Base-by-base conservation (phyloP, 1,140 invertebrate species). In the Musca vetustissima region DNA sequence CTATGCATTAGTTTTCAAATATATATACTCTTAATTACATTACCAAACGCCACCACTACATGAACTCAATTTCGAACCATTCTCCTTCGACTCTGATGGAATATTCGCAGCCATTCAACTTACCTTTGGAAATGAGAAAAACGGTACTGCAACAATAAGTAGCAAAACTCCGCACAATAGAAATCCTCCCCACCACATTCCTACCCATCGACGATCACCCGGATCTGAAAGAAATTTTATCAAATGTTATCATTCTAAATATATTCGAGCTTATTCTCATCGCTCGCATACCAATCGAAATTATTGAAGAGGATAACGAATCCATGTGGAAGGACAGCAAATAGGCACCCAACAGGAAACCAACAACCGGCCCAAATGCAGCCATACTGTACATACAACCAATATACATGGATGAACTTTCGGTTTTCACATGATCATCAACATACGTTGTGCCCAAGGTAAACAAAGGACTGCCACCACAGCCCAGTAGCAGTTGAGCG, bases 111-210 rank as follows among this genome's bases (percentile, higher is more conserved):
- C n/a, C 14, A 57, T 15, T 50, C 11, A 1, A 50, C 14, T 61
- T 69, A 73, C 90, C 85, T 96, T 95, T n/a, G 94, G 94, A 83
- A 95, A 96, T 69, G 91, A 91, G 79, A 94, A 93, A 83, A 97
- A 93, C 4, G 94, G 93, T 66, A 96, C 88, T 1, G 93, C 91
- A 15, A 95, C 91, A 22, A 96, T 77, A 36, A 96, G 88, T 1
- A 95, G 86, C 0, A 95, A 84, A 13, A 92, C 77, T 1, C 93
- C 93, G 68, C 92, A 91, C 0, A 96, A 85, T 2, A 96, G 79
- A 79, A 96, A 97, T 15, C 94, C 94, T 19, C 95, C 91, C 95
- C 95, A 97, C 95, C 95, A 97, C 87, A 95, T 94, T 21, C 95
- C 95, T 19, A 97, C 91, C 93, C 94, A 96, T 55, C 91, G 87